Base-by-base conservation (phyloP, 2,888 invertebrate species). In the Cryptus viduatorius region DNA sequence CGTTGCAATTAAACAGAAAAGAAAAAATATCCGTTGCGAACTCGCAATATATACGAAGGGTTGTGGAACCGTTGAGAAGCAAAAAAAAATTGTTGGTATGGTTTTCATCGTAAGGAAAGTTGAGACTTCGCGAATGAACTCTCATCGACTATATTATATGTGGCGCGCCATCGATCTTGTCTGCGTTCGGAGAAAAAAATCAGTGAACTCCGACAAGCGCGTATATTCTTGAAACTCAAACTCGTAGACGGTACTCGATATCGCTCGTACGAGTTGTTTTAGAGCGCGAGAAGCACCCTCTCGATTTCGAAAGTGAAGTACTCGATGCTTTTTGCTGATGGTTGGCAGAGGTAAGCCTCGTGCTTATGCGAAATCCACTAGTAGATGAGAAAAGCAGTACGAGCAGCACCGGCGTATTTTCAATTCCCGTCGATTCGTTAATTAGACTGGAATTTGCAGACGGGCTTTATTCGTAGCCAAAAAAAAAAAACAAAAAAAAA, bases 351-450 rank as follows among this genome's bases (percentile, higher is more conserved):
- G 10, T 53, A 31, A 53, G 37, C 24, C 59, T 61, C 59, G 14
- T 29, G 5, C 31, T 3, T 12, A 48, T n/a, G 14, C 31, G 14
- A 29, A 29, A 4, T 14, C 5, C 59, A 5, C 12, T 4, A 14
- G 59, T n/a, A 24, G 29, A 29, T 4, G 59, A 61, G 29, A 59
- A 59, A 48, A 37, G 37, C 29, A 12, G 56, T 19, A 29, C 24
- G 10, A 19, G 56, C 3, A 10, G 12, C 1, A 24, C 16, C 53
- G 12, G 44, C 4, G 24, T 59, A 24, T 77, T 77, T 59, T 68
- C 31, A 24, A 68, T 46, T 77, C 56, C 12, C 56, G 59, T 56
- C 77, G 44, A 77, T 59, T 77, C 67, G 59, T 68, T 77, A 68
- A 68, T 77, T 77, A 68, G 29, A n/a, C 42, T 56, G 44, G 14